Percentiles rank a stretch among this genome's conserved stretches.
Evolutionary conservation across 2,113 vertebrate species (phyloP).

Genomic region (Sinocyclocheilus grahami): DNA sequence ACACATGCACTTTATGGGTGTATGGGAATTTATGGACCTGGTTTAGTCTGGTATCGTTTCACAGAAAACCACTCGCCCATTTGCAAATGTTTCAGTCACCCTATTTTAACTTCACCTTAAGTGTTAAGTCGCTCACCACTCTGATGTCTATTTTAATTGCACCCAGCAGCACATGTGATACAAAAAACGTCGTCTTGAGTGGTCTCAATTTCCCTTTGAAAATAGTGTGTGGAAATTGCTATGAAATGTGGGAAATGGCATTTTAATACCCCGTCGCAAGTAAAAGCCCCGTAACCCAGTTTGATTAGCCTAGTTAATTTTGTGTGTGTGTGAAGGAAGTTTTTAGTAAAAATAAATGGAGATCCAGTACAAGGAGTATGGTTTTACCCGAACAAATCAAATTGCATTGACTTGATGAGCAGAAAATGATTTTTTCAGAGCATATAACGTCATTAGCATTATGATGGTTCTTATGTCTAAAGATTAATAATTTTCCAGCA

Average conservation of each 20-base stretch:
- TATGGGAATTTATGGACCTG: slow-evolving; percentile 14
- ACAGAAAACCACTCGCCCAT: slow-evolving; percentile 1
- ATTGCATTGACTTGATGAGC: slow-evolving; percentile 67
- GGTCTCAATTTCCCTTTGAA: slow-evolving; percentile 72
- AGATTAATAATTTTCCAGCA: slow-evolving; percentile 66
- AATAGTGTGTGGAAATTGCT: slow-evolving; percentile 69
- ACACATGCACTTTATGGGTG: slow-evolving; percentile 33
- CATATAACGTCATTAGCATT: slow-evolving; percentile 37
- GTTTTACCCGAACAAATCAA: slow-evolving; percentile 69
- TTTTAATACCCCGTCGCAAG: slow-evolving; percentile 64
- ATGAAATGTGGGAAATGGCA: slow-evolving; percentile 69
- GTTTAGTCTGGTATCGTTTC: neutral
- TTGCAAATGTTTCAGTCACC: slow-evolving; percentile 23
- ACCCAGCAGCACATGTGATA: slow-evolving; percentile 64
- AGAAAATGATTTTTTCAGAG: slow-evolving; percentile 37
- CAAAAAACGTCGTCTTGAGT: slow-evolving; percentile 68
- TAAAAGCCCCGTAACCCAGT: slow-evolving; percentile 69
- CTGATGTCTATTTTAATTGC: slow-evolving; percentile 66
- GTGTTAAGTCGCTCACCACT: slow-evolving; percentile 68
- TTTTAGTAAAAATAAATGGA: slow-evolving; percentile 52
- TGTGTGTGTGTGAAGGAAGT: slow-evolving; percentile 61
- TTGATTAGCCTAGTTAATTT: slow-evolving; percentile 72
- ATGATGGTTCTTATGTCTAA: slow-evolving; percentile 64
- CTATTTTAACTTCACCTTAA: slow-evolving; percentile 45
- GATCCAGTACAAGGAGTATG: slow-evolving; percentile 49